Conservation (phyloP, 2,888 invertebrate species). For the Acanthococcus lagerstroemiae region DNA sequence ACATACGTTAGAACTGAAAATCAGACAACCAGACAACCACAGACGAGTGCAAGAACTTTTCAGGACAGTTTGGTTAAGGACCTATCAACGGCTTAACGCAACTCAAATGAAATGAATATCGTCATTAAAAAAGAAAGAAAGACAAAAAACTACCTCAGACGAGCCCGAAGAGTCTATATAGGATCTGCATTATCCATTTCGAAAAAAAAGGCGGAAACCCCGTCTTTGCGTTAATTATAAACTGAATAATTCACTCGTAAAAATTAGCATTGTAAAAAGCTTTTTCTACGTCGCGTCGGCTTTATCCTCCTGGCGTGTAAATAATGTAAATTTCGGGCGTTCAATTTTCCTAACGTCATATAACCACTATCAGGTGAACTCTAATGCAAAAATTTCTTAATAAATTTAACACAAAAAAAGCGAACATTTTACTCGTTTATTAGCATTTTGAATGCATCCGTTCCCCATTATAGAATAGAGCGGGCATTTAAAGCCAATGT, state of each 20-base stretch:
- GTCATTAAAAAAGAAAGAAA: too few relatives aligned
- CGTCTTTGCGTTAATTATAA: constrained; percentile 3
- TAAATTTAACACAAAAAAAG: not conserved
- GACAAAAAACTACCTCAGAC: too few relatives aligned
- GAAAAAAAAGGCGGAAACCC: not conserved
- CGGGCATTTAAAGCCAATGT: not conserved
- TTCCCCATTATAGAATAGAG: too few relatives aligned
- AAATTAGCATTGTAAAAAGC: constrained; percentile 14
- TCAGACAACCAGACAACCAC: too few relatives aligned
- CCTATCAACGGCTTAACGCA: too few relatives aligned
- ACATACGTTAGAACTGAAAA: too few relatives aligned
- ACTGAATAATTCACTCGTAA: constrained; percentile 4
- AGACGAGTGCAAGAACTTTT: too few relatives aligned
- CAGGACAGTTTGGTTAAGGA: too few relatives aligned
- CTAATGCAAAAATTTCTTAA: not conserved
- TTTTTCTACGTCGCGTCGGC: not conserved
- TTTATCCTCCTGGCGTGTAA: not conserved
- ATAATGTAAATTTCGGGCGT: not conserved
- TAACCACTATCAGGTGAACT: not conserved
- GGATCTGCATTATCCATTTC: not conserved
- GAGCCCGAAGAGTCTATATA: too few relatives aligned
- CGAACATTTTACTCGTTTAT: too few relatives aligned
- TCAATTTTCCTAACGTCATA: not conserved
- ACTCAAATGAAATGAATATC: too few relatives aligned
- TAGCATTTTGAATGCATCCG: too few relatives aligned